Conservation (phyloP, 23 tunicate species). For the Aplidium turbinatum region DNA sequence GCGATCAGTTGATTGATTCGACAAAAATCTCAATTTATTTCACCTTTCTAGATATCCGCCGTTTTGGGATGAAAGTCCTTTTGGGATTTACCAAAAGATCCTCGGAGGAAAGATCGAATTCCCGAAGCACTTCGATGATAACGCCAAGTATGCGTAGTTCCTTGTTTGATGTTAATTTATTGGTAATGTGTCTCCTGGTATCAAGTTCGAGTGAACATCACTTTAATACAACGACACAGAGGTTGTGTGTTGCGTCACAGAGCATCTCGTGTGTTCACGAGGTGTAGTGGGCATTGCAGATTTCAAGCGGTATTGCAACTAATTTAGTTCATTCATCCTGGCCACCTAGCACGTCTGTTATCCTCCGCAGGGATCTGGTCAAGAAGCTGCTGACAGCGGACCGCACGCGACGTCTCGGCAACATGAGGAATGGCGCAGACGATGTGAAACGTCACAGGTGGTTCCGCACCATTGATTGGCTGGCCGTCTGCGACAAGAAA, state of each 20-base stretch:
- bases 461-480: constrained; percentile 56
- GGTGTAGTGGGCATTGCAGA: too few relatives aligned
- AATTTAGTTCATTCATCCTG: too few relatives aligned
- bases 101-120: constrained; percentile 50
- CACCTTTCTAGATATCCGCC: constrained; percentile 82
- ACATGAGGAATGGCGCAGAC: constrained; percentile 57
- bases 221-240: too few relatives aligned
- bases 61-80: constrained; percentile 62
- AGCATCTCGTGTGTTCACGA: too few relatives aligned
- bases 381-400: constrained; percentile 38
- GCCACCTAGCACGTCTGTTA: neutral
- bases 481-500: constrained; percentile 49
- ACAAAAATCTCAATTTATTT: neutral
- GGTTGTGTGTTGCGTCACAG: too few relatives aligned
- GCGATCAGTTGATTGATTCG: too few relatives aligned
- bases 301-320: too few relatives aligned
- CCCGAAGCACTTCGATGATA: constrained; percentile 38
- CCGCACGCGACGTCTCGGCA: constrained; percentile 74
- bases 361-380: constrained; percentile 44
- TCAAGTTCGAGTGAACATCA: too few relatives aligned
- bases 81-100: constrained; percentile 67
- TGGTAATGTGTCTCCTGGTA: too few relatives aligned
- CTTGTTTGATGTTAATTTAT: neutral
- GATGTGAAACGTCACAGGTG: constrained; percentile 58
- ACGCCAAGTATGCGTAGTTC: constrained; percentile 48